Evolutionary conservation across 1,140 invertebrate genomes (phyloP), one percentile per base, ranked within the genome.

Genomic region (Diprion similis): DNA sequence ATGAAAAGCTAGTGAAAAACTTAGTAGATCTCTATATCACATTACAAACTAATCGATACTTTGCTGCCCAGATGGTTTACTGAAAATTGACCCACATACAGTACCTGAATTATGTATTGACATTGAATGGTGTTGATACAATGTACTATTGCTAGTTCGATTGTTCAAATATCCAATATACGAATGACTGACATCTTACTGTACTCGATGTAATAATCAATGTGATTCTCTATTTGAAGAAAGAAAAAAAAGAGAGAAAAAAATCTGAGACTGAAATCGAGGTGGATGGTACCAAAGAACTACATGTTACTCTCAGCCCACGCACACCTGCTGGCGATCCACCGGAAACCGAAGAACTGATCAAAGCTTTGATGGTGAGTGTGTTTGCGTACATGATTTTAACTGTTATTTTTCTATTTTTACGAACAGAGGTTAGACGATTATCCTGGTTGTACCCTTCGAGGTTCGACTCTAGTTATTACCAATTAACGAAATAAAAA

Each of bases 311-410:
- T 8, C 86, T 95, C 46, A 95, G 94, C 78, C 94, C 95, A 2
- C 92, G 92, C 75, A 92, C 93, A 66, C 94, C 94, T 1, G 91
- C 91, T 19, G 93, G 92, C n/a, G 95, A 97, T 83, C 95, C 95
- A 13, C 95, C 96, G 37, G 95, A 97, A 83, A 95, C 95, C 1
- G 95, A 96, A 84, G 95, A 97, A 84, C 89, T 97, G 11, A 94
- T 97, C 78, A 95, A 94, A 89, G 92, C 93, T 68, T 82, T 92
- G 75, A 89, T 91, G 88, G 91, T 91, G 85, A 84, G 86, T 88
- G 24, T 6, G 6, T 37, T 3, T 37, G 2, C 24, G 24, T 37
- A 1, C 11, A 15, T 15, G 24, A 2, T 68, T 68, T 66, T 51
- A 51, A 48, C 8, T 68, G 17, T 47, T 77, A 15, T 46, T 81